Conservation (phyloP, 2,888 invertebrate genomes). For the Dolichomitus sp. region DNA sequence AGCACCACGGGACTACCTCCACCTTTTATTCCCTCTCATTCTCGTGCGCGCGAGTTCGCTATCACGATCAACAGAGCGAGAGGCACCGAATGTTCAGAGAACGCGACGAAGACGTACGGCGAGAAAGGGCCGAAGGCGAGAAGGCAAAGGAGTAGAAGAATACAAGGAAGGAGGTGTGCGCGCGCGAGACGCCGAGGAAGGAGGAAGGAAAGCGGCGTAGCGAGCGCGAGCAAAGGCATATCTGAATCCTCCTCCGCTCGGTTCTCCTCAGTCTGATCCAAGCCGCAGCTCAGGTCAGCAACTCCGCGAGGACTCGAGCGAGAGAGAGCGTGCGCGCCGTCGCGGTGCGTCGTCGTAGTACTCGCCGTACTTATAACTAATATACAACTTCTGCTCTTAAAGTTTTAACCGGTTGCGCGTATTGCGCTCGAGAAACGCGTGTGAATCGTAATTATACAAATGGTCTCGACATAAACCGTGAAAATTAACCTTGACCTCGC, state of each 20-base stretch:
- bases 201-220: conserved; percentile 54
- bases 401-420: conserved; percentile 4
- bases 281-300: conserved; percentile 78
- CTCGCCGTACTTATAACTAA: background rate
- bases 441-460: background rate
- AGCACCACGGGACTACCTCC: background rate
- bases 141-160: conserved; percentile 50
- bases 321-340: conserved; percentile 53
- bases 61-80: conserved; percentile 78
- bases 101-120: conserved; percentile 19
- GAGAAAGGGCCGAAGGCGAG: conserved; percentile 28
- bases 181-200: conserved; percentile 45
- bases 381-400: background rate
- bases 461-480: no score
- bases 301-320: conserved; percentile 53
- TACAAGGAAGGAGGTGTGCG: conserved; percentile 40
- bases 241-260: conserved; percentile 79
- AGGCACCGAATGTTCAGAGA: conserved; percentile 6
- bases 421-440: background rate
- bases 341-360: conserved; percentile 39
- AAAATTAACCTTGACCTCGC: no score
- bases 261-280: conserved; percentile 81
- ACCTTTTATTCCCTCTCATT: background rate
- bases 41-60: conserved; percentile 52
- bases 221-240: conserved; percentile 71